Evolutionary conservation across 2,888 invertebrate genomes (phyloP).

Genomic region (Ypsolopha sequella): DNA sequence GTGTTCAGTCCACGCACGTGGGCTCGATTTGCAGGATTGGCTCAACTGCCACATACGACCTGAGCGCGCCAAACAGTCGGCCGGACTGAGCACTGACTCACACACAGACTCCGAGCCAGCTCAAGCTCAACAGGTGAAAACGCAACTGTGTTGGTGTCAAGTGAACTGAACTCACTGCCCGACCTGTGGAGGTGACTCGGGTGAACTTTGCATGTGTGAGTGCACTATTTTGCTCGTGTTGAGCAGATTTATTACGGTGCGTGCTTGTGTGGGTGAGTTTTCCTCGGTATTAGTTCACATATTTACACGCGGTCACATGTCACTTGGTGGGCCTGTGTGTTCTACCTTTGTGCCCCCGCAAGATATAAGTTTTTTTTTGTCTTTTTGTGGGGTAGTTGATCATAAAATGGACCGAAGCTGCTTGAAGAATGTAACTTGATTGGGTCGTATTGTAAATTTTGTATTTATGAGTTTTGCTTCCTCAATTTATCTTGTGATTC

Average conservation of each 20-base stretch:
- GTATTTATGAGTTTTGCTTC: too few relatives aligned
- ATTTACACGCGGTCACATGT: constrained; percentile 54
- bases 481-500: too few relatives aligned
- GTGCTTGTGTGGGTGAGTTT: constrained; percentile 32
- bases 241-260: constrained; percentile 48
- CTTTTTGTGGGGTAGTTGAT: constrained; percentile 44
- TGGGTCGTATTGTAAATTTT: constrained; percentile 6
- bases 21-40: constrained; percentile 21
- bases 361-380: constrained; percentile 44
- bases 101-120: constrained; percentile 32
- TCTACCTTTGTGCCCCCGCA: constrained; percentile 60
- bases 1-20: constrained; percentile 50
- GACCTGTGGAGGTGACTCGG: constrained; percentile 59
- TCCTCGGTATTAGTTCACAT: constrained; percentile 18
- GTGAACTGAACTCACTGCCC: constrained; percentile 36
- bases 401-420: constrained; percentile 29
- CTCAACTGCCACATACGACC: constrained; percentile 38
- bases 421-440: constrained; percentile 15
- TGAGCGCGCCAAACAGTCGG: constrained; percentile 57
- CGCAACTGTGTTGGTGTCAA: constrained; percentile 53
- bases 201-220: constrained; percentile 39
- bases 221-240: constrained; percentile 60
- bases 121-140: constrained; percentile 58
- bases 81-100: constrained; percentile 57
- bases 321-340: constrained; percentile 42